Evolutionary conservation across 2,113 vertebrate genomes (phyloP), one percentile per base, ranked within the genome.

Genomic region (Seriola dumerili): DNA sequence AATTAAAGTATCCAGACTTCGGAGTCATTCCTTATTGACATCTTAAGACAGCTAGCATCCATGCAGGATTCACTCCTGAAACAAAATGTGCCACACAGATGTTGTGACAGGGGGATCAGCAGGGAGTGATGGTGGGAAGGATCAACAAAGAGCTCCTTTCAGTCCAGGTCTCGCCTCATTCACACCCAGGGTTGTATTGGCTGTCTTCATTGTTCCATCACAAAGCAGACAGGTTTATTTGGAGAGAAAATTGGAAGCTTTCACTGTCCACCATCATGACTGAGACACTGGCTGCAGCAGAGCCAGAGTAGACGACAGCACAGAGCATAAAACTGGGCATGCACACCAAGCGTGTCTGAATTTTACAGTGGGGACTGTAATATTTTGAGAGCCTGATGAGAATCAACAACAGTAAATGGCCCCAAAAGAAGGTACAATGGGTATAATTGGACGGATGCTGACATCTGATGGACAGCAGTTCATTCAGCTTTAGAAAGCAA

Each of bases 91-190:
- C 85, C 70, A 77, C 88, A 76, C 87, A 92, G 89, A 91, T 94
- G 92, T 90, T 90, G 85, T 23, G 54, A 76, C 44, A 46, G 64
- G 52, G 25, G 54, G 62, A 34, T 69, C 63, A 76, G 78, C 25
- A 5, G 83, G 79, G 78, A 81, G 73, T 38, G 82, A 78, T 29
- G 66, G 72, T 66, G 68, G 29, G 72, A 72, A 67, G 58, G 52
- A 73, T 71, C 73, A 91, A 93, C 91, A 94, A 92, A 93, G 89
- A 88, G 78, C n/a, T 82, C 78, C 89, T 91, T 93, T 93, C 80
- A 91, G 83, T 62, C 70, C 77, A 82, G 63, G 80, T 87, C 77
- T 85, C 67, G 40, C 46, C 52, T 78, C 54, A 32, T 71, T 78
- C 80, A 89, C 78, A 77, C 81, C 62, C 76, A 72, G 75, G 66